Percentiles rank a stretch among this genome's conserved stretches.
These are phyloP conservation scores for Rhabdomys pumilio DNA, from an alignment of 2,797 vertebrate species.

Conservation along the genomic window DNA sequence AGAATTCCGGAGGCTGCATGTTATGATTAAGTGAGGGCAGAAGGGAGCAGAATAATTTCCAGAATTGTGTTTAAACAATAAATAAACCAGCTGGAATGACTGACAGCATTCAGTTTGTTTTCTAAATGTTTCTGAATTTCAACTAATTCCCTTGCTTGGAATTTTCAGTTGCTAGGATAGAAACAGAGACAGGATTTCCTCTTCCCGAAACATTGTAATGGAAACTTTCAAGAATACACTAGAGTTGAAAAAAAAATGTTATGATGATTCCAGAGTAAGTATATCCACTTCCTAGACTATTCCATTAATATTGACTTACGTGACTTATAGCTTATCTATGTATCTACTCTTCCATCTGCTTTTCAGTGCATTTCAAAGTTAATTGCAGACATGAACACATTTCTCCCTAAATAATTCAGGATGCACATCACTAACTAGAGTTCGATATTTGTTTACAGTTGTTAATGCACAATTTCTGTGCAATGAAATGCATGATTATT, in stretches of 20 bases:
- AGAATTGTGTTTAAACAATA: not conserved
- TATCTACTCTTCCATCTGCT: not conserved
- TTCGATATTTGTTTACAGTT: conserved; percentile 57
- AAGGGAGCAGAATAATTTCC: not conserved
- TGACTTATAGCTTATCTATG: not conserved
- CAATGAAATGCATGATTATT: conserved; percentile 26
- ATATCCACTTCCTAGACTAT: not conserved
- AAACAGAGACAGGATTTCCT: not conserved
- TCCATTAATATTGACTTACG: conserved; percentile 19
- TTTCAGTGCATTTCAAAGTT: conserved; percentile 22
- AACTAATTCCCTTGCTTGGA: conserved; percentile 20
- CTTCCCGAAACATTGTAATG: not conserved
- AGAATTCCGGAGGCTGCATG: not conserved
- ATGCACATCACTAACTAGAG: conserved; percentile 11
- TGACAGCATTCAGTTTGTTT: not conserved
- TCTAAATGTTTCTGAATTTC: conserved; percentile 30
- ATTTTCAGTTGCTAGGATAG: not conserved
- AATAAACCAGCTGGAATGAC: not conserved
- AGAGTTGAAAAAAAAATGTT: not conserved
- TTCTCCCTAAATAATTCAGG: conserved; percentile 64
- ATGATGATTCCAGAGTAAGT: not conserved
- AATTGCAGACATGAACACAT: conserved; percentile 31
- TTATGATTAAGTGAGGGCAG: not conserved
- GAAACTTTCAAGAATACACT: not conserved
- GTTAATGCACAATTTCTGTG: conserved; percentile 53